Evolutionary conservation across 2,888 invertebrate genomes (phyloP), one percentile per base, ranked within the genome.

Genomic region (Deilephila porcellus): DNA sequence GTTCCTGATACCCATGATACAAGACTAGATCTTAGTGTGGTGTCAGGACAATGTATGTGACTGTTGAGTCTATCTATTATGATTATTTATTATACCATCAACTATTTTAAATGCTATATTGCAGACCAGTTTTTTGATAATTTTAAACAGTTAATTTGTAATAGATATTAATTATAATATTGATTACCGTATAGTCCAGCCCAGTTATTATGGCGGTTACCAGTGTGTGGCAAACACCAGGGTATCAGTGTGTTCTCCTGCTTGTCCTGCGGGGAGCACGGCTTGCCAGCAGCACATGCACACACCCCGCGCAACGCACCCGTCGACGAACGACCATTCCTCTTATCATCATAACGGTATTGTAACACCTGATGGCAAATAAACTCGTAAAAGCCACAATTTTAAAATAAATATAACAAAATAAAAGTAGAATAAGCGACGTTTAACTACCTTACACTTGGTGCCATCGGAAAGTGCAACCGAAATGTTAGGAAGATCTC

Each of bases 211-310:
- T 98, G 97, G 25, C 98, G 90, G 91, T 98, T 97, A 71, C 96
- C 97, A 1, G 98, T 98, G 88, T 98, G 98, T 14, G 98, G 98
- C 79, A 98, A 93, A 85, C 98, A 98, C 98, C 98, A 98, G 0
- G 98, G 98, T 73, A 98, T 97, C 76, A 98, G 92, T 5, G 98
- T 98, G 90, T 97, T 97, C 88, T 96, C 96, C 93, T 98, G 98
- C 75, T 96, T 95, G 90, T 97, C 97, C 77, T 94, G 89, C 0
- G 96, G 95, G 83, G 97, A 96, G 90, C 98, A 98, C 0, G 93
- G 71, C 75, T 91, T 93, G 34, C 96, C 96, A 14, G 95, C 94
- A 0, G 96, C 96, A 91, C 98, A 98, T 1, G 95, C 94, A 88
- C 98, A 98, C 71, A 98, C 98, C 14, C 98, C 98, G 71, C 97